Base-by-base conservation (phyloP, 2,113 vertebrate species). In the Chionis minor region DNA sequence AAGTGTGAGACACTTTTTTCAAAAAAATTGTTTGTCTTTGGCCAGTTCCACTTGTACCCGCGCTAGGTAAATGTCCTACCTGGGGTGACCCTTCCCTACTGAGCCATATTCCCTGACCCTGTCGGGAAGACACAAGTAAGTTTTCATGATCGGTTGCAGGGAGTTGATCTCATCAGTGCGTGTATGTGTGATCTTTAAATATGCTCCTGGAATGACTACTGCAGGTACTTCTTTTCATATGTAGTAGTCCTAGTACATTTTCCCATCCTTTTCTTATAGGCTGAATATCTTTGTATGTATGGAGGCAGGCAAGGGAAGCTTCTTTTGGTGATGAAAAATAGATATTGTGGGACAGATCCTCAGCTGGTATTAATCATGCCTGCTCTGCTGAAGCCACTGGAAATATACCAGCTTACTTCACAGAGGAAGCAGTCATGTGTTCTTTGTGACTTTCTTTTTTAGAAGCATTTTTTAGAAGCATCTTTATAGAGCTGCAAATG, bases 381-480 rank as follows among this genome's bases (percentile, higher is more conserved):
- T 90, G 15, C 59, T 77, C 47, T 77, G n/a, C 27, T 67, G 44
- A 82, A 87, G 55, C 14, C 63, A 78, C 59, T 81, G 35, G 35
- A 93, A 40, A 81, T 51, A 55, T 44, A 88, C 55, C 45, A 94
- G 33, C 40, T 95, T 89, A 86, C 52, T 90, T 94, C n/a, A 69
- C 26, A 91, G 88, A 90, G 77, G 62, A 95, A 94, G 42, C n/a
- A 83, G 42, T 49, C 78, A 66, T 72, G 32, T 87, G 81, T 54
- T 86, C 58, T 81, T 78, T 61, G 35, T 72, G 82, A 70, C 45
- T 84, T 95, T 83, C 42, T 65, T 54, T 96, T 93, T 94, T 85
- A 93, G 94, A 94, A 93, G 20, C 10, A 75, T 92, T 83, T 94
- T 97, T 94, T n/a, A n/a, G 94, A 94, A 93, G 20, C 10, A 75